Percentiles rank a stretch among this genome's conserved stretches.
phyloP scores from a whole-genome alignment of 92 coral and sea anemone genomes.

The Zoanthus sociatus region DNA sequence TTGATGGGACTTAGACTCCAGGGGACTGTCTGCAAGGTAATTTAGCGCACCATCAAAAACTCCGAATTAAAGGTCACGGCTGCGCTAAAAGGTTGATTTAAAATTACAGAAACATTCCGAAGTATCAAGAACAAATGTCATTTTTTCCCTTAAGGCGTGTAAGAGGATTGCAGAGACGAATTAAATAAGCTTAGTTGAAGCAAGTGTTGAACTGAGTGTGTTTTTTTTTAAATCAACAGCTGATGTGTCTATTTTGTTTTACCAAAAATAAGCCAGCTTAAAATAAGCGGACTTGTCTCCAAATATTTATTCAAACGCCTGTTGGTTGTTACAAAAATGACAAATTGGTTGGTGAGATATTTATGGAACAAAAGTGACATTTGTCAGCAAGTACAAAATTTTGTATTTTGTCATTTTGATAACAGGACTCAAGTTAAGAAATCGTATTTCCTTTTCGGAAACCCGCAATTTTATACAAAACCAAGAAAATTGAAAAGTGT shows the following conservation, averaged over 20 bases:
- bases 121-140: conserved; percentile 25
- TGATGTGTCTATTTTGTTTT: not conserved
- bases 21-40: conserved; percentile 37
- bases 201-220: not conserved
- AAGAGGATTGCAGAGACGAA: not conserved
- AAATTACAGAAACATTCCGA: not conserved
- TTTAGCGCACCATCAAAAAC: conserved; percentile 24
- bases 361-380: conserved; percentile 16
- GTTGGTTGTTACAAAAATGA: conserved; percentile 15
- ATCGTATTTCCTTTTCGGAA: conserved; percentile 11
- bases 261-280: not conserved
- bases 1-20: not conserved
- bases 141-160: not conserved
- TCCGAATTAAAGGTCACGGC: conserved; percentile 33
- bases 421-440: conserved; percentile 15
- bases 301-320: conserved; percentile 39
- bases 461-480: conserved; percentile 2
- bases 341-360: conserved; percentile 42
- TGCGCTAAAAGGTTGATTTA: conserved; percentile 22
- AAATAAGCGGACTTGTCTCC: conserved; percentile 31
- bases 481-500: not conserved
- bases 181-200: conserved; percentile 9
- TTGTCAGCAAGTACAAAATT: conserved; percentile 22
- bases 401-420: not conserved
- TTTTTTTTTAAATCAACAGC: conserved; percentile 20